Evolutionary conservation across 2,113 vertebrate genomes (phyloP), one percentile per base, ranked within the genome.

Genomic region (Lophotis ruficrista): DNA sequence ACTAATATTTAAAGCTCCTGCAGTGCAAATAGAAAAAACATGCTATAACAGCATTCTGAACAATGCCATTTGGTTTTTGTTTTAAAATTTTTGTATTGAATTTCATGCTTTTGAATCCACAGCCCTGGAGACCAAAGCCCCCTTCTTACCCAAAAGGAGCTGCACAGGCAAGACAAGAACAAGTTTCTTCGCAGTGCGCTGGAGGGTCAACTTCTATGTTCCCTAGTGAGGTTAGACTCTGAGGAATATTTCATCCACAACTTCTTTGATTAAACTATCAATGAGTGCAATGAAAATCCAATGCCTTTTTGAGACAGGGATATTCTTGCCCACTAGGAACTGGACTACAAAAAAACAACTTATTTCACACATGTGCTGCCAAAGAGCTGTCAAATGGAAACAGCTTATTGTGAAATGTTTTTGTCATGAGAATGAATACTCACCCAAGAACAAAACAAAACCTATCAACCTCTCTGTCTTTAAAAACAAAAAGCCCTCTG

Each of bases 381-480:
- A 94, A 96, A 94, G 16, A 85, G 30, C 81, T 95, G 89, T 94
- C 94, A 95, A 82, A 94, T 54, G 62, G 54, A 81, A 94, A 94
- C 30, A 76, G 62, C n/a, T 89, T 91, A 94, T 87, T 95, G 92
- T 95, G 95, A 95, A 96, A 96, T 73, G 81, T 47, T 94, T 96
- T 91, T 96, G 91, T 93, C 83, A 77, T 73, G 83, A 94, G 89
- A 94, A 93, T 72, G 58, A 95, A 94, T 95, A 93, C 93, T 93
- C 76, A 76, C 53, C 84, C 66, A 76, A 93, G 76, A 96, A 91
- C 83, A 96, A 94, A 94, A 92, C 80, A 94, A 95, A 97, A 93
- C 57, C 70, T 89, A 96, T 88, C 92, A 95, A 85, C 62, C 86
- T 94, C 92, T 82, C 70, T 47, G 54, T 53, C 66, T 95, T 87